Evolutionary conservation across 2,113 vertebrate species (phyloP).

Genomic region (Sebastes fasciatus): DNA sequence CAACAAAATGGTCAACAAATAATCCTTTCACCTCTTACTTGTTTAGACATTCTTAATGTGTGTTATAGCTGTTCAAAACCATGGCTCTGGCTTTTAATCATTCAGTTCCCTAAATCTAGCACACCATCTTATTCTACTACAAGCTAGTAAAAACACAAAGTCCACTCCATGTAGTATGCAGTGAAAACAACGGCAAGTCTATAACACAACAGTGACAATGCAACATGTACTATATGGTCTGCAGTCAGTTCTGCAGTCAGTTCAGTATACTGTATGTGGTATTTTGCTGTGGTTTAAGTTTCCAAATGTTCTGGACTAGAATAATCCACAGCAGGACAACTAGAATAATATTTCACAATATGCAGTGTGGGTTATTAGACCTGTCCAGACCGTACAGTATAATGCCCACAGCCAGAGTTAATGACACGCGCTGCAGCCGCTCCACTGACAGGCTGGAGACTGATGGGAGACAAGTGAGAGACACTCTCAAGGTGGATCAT

Average conservation of each 20-base stretch:
- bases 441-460: slow-evolving; percentile 56
- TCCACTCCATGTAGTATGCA: background rate
- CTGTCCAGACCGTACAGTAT: slow-evolving; percentile 23
- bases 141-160: background rate
- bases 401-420: slow-evolving; percentile 39
- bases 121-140: background rate
- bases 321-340: slow-evolving; percentile 13
- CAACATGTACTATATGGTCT: background rate
- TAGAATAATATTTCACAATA: slow-evolving; percentile 46
- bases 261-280: background rate
- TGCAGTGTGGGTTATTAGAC: slow-evolving; percentile 38
- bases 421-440: slow-evolving; percentile 49
- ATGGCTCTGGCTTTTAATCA: background rate
- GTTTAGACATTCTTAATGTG: background rate
- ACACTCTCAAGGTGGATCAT: slow-evolving; percentile 48
- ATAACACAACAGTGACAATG: background rate
- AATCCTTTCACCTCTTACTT: background rate
- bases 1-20: background rate
- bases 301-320: slow-evolving; percentile 8
- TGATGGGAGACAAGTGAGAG: slow-evolving; percentile 62
- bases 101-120: background rate
- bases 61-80: background rate
- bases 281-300: background rate
- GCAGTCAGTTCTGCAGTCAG: background rate
- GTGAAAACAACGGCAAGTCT: background rate